Conservation (phyloP, 2,797 vertebrate species). For the Gymnocypris eckloni region DNA sequence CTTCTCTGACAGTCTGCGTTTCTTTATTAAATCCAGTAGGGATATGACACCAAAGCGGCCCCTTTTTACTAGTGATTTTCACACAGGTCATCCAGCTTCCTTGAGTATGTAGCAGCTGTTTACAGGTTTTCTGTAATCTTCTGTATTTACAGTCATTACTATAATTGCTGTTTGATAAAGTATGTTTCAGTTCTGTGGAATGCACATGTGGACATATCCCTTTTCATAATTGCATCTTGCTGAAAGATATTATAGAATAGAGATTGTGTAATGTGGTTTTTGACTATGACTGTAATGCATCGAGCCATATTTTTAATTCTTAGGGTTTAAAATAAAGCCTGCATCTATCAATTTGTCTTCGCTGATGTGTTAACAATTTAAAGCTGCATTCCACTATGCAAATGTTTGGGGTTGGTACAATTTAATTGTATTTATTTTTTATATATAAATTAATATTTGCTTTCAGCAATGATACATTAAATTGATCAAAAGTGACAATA, state of each 20-base stretch:
- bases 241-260: neutral
- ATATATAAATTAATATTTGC: neutral
- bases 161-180: neutral
- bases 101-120: conserved; percentile 36
- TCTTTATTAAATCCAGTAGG: conserved; percentile 30
- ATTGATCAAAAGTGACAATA: neutral
- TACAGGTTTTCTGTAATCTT: conserved; percentile 10
- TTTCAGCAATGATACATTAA: neutral
- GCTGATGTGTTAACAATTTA: neutral
- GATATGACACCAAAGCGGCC: neutral
- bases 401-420: neutral
- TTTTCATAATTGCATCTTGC: neutral
- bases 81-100: conserved; percentile 2
- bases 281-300: neutral
- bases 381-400: neutral
- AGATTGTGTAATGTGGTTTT: neutral
- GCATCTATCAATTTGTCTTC: neutral
- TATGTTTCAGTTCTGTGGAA: neutral
- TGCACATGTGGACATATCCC: neutral
- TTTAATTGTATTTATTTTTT: too few relatives aligned
- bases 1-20: neutral
- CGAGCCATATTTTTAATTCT: neutral
- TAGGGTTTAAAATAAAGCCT: neutral
- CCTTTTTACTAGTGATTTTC: neutral
- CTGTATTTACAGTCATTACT: neutral